phyloP scores from a whole-genome alignment of 1,140 invertebrate genomes.

The Lasioglossum albipes region DNA sequence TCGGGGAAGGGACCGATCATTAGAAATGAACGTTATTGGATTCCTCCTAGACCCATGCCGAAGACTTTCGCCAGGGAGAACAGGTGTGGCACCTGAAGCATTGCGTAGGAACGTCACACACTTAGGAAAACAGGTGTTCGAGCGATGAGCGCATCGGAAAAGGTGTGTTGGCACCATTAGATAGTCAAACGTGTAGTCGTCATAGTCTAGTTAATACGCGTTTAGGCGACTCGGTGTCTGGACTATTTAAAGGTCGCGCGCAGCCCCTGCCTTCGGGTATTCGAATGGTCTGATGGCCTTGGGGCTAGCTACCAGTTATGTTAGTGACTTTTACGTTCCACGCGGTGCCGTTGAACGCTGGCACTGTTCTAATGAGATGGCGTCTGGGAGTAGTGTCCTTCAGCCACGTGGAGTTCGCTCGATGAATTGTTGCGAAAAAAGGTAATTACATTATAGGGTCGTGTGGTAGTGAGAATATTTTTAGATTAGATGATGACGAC shows the following conservation, averaged over 20 bases:
- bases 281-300: neutral
- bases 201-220: conserved; percentile 9
- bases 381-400: neutral
- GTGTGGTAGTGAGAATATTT: too few species aligned
- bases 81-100: conserved; percentile 26
- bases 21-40: conserved; percentile 27
- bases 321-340: neutral
- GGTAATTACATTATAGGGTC: too few species aligned
- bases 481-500: too few species aligned
- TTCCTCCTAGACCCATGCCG: neutral
- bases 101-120: conserved; percentile 5
- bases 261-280: neutral
- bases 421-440: neutral
- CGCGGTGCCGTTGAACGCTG: neutral
- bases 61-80: neutral
- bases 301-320: neutral
- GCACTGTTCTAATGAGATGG: neutral
- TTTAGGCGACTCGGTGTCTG: conserved; percentile 12
- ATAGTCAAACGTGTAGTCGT: conserved; percentile 3
- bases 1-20: neutral
- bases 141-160: conserved; percentile 13
- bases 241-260: conserved; percentile 13
- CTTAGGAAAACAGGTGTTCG: conserved; percentile 36
- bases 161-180: conserved; percentile 29
- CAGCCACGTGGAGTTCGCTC: neutral